phyloP scores from a whole-genome alignment of 2,888 invertebrate genomes.

The Artemia sinica region DNA sequence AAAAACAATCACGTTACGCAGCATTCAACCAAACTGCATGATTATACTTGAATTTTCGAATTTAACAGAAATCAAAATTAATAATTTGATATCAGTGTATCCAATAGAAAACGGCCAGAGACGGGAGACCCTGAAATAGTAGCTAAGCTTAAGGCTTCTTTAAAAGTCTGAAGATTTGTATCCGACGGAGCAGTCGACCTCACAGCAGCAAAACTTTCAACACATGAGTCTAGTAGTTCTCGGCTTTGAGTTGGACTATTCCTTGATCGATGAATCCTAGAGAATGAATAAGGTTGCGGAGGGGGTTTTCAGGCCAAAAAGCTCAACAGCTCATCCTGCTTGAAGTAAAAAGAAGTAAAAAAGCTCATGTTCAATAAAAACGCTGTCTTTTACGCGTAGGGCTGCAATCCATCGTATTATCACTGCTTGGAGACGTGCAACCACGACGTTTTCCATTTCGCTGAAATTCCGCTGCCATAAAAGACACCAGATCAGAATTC shows the following conservation, averaged over 20 bases:
- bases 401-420: slow-evolving; percentile 59
- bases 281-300: too few relatives aligned
- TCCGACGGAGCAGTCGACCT: slow-evolving; percentile 30
- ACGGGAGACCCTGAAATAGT: not conserved
- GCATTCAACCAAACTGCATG: too few relatives aligned
- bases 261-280: slow-evolving; percentile 25
- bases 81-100: too few relatives aligned
- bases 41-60: too few relatives aligned
- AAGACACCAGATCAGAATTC: slow-evolving; percentile 45
- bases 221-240: not conserved
- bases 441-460: slow-evolving; percentile 52
- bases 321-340: too few relatives aligned
- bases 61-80: too few relatives aligned
- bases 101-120: not conserved
- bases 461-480: slow-evolving; percentile 53
- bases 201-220: not conserved
- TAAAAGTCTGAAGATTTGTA: slow-evolving; percentile 50
- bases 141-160: slow-evolving; percentile 42
- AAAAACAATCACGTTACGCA: too few relatives aligned
- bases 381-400: slow-evolving; percentile 53
- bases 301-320: too few relatives aligned
- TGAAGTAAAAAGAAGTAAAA: too few relatives aligned
- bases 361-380: slow-evolving; percentile 39
- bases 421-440: slow-evolving; percentile 39
- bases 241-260: not conserved